Evolutionary conservation across 2,113 vertebrate species (phyloP).

Genomic region (Lutjanus erythropterus): DNA sequence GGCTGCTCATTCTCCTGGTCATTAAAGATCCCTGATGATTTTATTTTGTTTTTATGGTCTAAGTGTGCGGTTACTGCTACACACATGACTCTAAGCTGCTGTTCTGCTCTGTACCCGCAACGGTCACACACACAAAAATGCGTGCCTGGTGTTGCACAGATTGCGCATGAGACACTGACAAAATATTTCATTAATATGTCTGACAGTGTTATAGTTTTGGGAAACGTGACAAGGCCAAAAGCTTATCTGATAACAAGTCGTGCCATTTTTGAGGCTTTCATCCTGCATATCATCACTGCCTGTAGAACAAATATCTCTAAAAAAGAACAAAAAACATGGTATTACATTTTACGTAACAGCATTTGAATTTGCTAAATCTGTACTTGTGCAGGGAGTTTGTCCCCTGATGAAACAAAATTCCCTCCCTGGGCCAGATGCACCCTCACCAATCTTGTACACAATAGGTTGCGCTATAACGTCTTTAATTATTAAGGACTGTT

Average conservation of each 20-base stretch:
- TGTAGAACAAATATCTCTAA: neutral
- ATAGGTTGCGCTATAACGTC: conserved; percentile 12
- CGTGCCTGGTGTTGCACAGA: neutral
- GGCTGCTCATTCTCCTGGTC: neutral
- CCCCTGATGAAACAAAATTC: neutral
- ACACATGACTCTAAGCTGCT: neutral
- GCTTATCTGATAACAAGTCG: neutral
- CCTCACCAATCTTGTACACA: neutral
- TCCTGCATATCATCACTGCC: neutral
- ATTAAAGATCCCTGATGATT: conserved; percentile 23
- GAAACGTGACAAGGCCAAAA: neutral
- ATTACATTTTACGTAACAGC: neutral
- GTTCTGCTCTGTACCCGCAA: conserved; percentile 11
- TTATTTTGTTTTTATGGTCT: conserved; percentile 28
- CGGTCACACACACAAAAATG: conserved; percentile 17
- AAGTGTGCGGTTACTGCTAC: neutral
- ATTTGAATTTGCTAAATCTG: neutral
- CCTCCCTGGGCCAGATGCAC: neutral
- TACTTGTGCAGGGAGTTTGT: neutral
- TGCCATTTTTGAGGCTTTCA: neutral
- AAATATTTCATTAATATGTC: neutral
- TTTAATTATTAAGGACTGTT: conserved; percentile 66
- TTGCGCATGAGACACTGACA: neutral
- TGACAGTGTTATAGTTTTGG: neutral
- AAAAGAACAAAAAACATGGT: neutral